phyloP scores from a whole-genome alignment of 2,888 invertebrate species.

The Antheraea yamamai region DNA sequence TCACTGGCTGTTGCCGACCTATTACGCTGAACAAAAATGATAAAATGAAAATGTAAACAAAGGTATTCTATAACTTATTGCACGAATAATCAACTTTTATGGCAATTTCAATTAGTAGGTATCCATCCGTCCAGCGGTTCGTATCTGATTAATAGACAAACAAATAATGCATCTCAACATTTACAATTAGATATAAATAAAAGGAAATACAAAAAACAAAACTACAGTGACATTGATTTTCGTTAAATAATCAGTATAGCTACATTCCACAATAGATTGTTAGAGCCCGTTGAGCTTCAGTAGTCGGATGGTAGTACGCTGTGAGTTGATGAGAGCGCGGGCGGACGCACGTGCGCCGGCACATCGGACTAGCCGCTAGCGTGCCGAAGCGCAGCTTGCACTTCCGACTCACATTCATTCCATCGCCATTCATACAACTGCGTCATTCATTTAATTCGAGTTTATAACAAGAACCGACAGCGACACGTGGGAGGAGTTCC shows the following conservation, averaged over 20 bases:
- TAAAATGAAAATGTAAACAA: no score
- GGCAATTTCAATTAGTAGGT: no score
- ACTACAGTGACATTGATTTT: neutral
- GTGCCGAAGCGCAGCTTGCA: constrained; percentile 68
- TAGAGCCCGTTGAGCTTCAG: neutral
- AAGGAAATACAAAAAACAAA: neutral
- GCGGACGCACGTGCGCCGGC: constrained; percentile 63
- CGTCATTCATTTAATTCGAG: constrained; percentile 80
- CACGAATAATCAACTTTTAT: no score
- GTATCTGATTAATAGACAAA: no score
- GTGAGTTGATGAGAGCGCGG: constrained; percentile 31
- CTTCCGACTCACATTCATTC: constrained; percentile 79
- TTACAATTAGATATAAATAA: constrained; percentile 5
- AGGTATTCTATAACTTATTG: no score
- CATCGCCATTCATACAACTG: constrained; percentile 78
- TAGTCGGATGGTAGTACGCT: constrained; percentile 3
- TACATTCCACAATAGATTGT: neutral
- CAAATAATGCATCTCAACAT: neutral
- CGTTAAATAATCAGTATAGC: neutral
- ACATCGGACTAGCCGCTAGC: constrained; percentile 70
- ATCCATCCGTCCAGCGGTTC: no score
- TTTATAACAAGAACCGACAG: constrained; percentile 66
- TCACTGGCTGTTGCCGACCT: neutral
- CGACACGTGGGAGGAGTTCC: constrained; percentile 64
- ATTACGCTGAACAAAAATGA: neutral